phyloP scores from a whole-genome alignment of 2,888 invertebrate genomes.

The Dinocampus coccinellae region DNA sequence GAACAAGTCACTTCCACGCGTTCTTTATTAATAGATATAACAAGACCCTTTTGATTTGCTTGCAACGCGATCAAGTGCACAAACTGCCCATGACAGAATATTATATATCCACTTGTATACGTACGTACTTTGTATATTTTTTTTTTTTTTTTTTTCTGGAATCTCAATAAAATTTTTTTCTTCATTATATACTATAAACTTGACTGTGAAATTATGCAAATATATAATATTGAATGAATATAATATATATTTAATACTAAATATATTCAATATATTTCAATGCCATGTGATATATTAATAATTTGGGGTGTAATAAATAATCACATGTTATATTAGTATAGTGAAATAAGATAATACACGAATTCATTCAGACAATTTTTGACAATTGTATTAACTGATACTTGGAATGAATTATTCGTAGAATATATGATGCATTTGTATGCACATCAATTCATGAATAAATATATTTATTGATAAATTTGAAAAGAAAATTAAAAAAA shows the following conservation, averaged over 20 bases:
- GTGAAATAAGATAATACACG: neutral
- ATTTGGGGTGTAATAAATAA: neutral
- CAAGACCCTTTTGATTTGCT: conserved; percentile 28
- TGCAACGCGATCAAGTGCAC: neutral
- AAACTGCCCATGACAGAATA: neutral
- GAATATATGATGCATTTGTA: neutral
- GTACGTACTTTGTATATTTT: too few species aligned
- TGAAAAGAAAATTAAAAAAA: too few species aligned
- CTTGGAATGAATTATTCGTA: neutral
- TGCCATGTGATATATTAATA: neutral
- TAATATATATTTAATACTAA: neutral
- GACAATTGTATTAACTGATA: neutral
- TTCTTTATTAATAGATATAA: conserved; percentile 43
- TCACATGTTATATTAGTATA: neutral
- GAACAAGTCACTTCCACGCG: neutral
- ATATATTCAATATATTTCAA: neutral
- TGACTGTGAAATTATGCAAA: neutral
- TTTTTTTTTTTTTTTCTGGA: too few species aligned
- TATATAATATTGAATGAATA: neutral
- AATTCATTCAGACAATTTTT: neutral
- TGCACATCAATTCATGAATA: neutral
- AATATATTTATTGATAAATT: neutral
- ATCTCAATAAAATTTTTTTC: neutral
- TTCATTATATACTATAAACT: neutral
- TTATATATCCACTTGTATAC: neutral